Conservation (phyloP, 2,113 vertebrate species). For the Pontoporia blainvillei region DNA sequence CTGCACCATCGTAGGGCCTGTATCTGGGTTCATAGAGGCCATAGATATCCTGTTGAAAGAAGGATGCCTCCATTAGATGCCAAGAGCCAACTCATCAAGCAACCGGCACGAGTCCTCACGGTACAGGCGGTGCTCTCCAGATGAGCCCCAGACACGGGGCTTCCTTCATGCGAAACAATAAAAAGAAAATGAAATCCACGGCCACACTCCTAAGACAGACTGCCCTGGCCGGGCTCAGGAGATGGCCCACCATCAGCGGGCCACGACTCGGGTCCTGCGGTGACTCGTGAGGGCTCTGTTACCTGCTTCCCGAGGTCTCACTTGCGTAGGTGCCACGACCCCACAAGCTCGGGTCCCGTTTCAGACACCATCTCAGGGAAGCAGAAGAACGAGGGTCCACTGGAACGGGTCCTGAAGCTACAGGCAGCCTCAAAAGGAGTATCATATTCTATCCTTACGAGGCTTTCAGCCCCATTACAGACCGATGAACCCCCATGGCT, state of each 20-base stretch:
- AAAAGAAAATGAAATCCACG: neutral
- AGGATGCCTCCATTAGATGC: neutral
- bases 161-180: neutral
- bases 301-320: neutral
- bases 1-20: slow-evolving; percentile 81
- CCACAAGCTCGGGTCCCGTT: neutral
- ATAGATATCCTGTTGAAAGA: slow-evolving; percentile 84
- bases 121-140: accelerated
- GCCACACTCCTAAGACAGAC: accelerated
- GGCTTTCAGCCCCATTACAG: neutral
- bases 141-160: accelerated
- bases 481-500: neutral
- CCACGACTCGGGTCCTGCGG: too few species aligned
- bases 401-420: neutral
- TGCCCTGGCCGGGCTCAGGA: neutral
- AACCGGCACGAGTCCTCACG: accelerated
- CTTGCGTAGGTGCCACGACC: neutral
- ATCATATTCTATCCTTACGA: accelerated
- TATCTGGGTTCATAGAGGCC: slow-evolving; percentile 86
- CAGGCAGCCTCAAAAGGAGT: neutral
- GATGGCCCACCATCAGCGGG: accelerated
- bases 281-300: neutral
- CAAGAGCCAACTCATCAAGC: accelerated
- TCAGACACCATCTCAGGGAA: neutral
- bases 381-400: neutral